Evolutionary conservation across 2,113 vertebrate genomes (phyloP).

Genomic region (Cephalopholis sonnerati): DNA sequence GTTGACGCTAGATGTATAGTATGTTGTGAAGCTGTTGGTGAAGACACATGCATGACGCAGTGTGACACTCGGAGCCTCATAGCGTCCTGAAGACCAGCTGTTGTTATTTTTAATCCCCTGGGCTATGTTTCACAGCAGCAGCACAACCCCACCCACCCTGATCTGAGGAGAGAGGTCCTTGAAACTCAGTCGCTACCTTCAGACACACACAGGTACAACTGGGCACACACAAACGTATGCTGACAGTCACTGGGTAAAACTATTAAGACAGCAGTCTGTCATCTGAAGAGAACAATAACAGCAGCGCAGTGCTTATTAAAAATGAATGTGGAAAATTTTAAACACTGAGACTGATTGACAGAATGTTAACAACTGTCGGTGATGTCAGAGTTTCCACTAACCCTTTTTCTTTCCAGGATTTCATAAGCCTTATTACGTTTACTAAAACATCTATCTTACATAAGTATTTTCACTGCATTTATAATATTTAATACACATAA

Average conservation of each 20-base stretch:
- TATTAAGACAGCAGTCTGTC: slow-evolving; percentile 1
- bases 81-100: slow-evolving; percentile 84
- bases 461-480: not conserved
- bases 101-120: slow-evolving; percentile 88
- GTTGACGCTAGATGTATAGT: slow-evolving; percentile 6
- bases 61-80: slow-evolving; percentile 72
- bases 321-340: slow-evolving; percentile 59
- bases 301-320: slow-evolving; percentile 39
- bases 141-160: slow-evolving; percentile 54
- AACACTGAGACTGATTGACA: slow-evolving; percentile 10
- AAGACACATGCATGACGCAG: slow-evolving; percentile 51
- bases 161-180: slow-evolving; percentile 43
- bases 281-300: slow-evolving; percentile 47
- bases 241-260: not conserved
- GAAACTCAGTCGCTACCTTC: slow-evolving; percentile 37
- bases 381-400: slow-evolving; percentile 5
- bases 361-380: slow-evolving; percentile 8
- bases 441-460: not conserved
- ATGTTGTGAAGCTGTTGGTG: slow-evolving; percentile 51
- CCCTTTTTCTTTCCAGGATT: not conserved
- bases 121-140: slow-evolving; percentile 78
- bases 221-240: not conserved
- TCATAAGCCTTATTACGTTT: not conserved
- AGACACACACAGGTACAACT: slow-evolving; percentile 43
- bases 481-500: not conserved